Evolutionary conservation across 2,113 vertebrate species (phyloP).

Genomic region (Tragelaphus imberbis): DNA sequence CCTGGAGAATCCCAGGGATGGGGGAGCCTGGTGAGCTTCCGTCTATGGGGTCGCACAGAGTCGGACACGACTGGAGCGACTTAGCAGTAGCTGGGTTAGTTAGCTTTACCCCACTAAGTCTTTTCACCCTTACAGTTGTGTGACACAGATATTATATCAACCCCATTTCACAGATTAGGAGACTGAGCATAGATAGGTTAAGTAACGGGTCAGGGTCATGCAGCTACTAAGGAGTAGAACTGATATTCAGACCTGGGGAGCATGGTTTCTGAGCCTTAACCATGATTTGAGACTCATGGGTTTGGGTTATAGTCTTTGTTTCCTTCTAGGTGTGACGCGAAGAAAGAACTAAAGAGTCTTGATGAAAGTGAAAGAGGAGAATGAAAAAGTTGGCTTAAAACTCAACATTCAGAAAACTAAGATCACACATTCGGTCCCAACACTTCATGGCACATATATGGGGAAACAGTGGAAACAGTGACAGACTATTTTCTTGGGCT

Average conservation of each 20-base stretch:
- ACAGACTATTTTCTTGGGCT: neutral
- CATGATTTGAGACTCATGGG: neutral
- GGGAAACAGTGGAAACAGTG: neutral
- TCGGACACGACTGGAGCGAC: no score
- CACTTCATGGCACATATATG: neutral
- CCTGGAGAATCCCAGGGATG: no score
- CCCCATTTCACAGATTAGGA: neutral
- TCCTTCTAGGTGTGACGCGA: neutral
- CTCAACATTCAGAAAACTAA: neutral
- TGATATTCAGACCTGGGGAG: neutral
- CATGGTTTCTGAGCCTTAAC: neutral
- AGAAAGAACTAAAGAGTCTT: neutral
- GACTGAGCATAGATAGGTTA: neutral
- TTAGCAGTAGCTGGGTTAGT: no score
- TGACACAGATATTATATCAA: neutral
- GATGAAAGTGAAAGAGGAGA: neutral
- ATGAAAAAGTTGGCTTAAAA: neutral
- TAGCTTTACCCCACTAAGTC: neutral
- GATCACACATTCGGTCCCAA: neutral
- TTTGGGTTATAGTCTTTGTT: neutral
- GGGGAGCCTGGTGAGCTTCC: no score
- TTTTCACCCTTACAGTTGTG: neutral
- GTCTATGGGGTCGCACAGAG: no score
- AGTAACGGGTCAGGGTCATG: neutral
- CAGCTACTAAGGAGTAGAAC: neutral